Evolutionary conservation across 2,113 vertebrate genomes (phyloP).

Genomic region (Urocitellus parryii): DNA sequence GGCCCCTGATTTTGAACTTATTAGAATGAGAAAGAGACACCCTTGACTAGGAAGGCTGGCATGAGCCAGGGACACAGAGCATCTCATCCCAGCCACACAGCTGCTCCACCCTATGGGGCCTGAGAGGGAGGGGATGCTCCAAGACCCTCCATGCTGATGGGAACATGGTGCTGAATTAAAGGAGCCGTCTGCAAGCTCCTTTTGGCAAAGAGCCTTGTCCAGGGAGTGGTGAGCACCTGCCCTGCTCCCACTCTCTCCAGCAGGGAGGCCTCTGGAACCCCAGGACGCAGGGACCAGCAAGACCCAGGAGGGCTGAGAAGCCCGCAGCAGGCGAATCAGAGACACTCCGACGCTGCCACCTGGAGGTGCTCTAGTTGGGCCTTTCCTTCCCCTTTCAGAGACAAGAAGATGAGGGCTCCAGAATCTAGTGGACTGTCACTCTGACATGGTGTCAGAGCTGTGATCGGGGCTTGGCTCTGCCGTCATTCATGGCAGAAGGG

Average conservation of each 20-base stretch:
- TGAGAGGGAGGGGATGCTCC: fast-evolving
- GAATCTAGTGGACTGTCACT: neutral
- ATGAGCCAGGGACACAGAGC: too few species aligned
- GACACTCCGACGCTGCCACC: too few species aligned
- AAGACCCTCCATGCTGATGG: neutral
- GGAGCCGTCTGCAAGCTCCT: neutral
- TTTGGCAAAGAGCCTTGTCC: conserved; percentile 83
- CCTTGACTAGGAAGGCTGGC: neutral
- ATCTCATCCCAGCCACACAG: neutral
- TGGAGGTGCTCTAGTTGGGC: neutral
- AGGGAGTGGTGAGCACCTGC: conserved; percentile 89
- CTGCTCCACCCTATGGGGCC: too few species aligned
- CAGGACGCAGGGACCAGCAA: neutral
- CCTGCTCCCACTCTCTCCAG: fast-evolving
- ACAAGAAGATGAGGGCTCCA: neutral
- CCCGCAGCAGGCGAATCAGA: neutral
- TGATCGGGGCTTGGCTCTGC: neutral
- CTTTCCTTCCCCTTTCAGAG: neutral
- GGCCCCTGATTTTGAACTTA: neutral
- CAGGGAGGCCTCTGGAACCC: neutral
- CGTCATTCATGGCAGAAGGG: neutral
- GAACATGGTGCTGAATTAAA: neutral
- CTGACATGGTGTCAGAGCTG: neutral
- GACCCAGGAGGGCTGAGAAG: neutral
- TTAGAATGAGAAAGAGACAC: neutral